Evolutionary conservation across 2,797 vertebrate genomes (phyloP), one percentile per base, ranked within the genome.

Genomic region (Cynodonichthys magdalenae): DNA sequence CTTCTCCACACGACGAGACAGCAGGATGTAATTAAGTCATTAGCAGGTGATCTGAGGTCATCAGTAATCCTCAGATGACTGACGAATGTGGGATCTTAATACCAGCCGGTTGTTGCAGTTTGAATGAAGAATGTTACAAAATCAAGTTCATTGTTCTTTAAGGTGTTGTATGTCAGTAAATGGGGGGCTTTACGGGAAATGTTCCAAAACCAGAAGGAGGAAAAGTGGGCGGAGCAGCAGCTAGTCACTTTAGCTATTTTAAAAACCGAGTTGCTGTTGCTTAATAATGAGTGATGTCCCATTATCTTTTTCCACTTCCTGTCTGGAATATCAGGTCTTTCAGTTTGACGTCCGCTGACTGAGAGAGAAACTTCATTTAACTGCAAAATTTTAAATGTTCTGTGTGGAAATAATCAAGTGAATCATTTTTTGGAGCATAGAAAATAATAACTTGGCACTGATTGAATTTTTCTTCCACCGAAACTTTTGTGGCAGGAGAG

Each of bases 281-380:
- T 76, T 52, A 84, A 81, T 53, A 36, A 50, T 54, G 47, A 71
- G 71, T 66, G 83, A 88, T 71, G 19, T 15, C 19, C 0, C n/a
- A 2, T 46, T 46, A 18, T 19, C 45, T 28, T 50, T 20, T 49
- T 2, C 6, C 14, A 15, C 18, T 19, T 11, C 36, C 36, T 39
- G 36, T 11, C 6, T 39, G 4, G 2, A 12, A 39, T 11, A 11
- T 12, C 87, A 78, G 79, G 78, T 84, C 77, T 71, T 78, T 75
- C 77, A 47, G 74, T 80, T 65, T 74, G 74, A 59, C 63, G 44
- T 57, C 55, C 17, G 66, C 52, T 66, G 8, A 27, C 17, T 50
- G 29, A 41, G 28, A 58, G 36, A 64, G 56, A 68, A 28, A 0
- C 11, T 39, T 39, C 11, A 3, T 39, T 39, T 39, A 11, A 19